Evolutionary conservation across 2,797 vertebrate species (phyloP), one percentile per base, ranked within the genome.

Genomic region (Triplophysa bombifrons): DNA sequence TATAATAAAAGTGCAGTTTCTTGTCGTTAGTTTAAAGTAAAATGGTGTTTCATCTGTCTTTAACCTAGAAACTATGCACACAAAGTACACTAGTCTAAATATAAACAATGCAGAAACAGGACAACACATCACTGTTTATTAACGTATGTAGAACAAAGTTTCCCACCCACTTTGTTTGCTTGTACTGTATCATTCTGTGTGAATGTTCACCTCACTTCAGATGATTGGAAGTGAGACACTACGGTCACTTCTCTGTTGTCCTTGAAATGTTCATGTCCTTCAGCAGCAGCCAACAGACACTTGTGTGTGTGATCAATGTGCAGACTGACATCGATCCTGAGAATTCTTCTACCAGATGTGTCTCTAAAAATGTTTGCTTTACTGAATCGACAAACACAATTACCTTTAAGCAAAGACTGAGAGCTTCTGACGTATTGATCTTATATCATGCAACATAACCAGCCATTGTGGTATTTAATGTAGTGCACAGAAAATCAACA

Each of bases 171-270:
- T 48, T 53, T 34, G 53, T 9, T 8, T 16, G 17, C 30, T 20
- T 58, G 34, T 30, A n/a, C 53, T 3, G 20, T 67, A 17, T 41
- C 30, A n/a, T n/a, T 55, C 13, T 76, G 63, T 44, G 27, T 25
- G 56, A 27, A 50, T 38, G 41, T 53, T 66, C 67, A 65, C 69
- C 51, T 61, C 63, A 74, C 66, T 81, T 64, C 12, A 60, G 41
- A 55, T 83, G 58, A 85, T 69, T 75, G 66, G 48, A 82, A 65
- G 55, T 34, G 63, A 63, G 74, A 68, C 70, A 73, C 41, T 27
- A 50, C 50, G 44, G 60, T 58, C 78, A 79, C 25, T 55, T 55
- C 14, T 38, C 34, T 46, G 55, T 46, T 63, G 16, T 71, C 25
- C 73, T 66, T 19, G 7, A 3, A 41, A 25, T 53, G 46, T 68